Evolutionary conservation across 1,140 invertebrate genomes (phyloP), one percentile per base, ranked within the genome.

Genomic region (Nasonia vitripennis): DNA sequence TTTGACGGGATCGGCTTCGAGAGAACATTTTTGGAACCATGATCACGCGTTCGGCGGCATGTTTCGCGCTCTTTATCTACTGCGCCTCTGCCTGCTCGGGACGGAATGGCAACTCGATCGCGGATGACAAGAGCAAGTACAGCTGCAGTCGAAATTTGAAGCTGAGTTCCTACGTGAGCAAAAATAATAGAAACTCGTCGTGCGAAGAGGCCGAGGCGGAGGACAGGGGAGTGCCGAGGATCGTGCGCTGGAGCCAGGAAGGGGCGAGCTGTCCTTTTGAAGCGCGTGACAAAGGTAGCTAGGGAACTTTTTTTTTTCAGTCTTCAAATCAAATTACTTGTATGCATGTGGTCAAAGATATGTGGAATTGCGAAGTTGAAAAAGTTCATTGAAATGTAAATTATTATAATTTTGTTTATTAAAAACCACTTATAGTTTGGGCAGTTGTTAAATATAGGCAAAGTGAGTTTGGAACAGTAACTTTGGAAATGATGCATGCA

Each of bases 141-240:
- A 81, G 84, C 37, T 89, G 89, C 77, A 88, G 86, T 71, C 48
- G 34, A 34, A 87, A 85, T 78, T 85, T 87, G 17, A 83, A 82
- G 67, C 62, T 55, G 31, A 55, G 77, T 17, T 23, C 23, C 0
- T 90, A 90, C 73, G 71, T 89, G 37, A 89, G 85, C 71, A 87
- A 67, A 75, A 90, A 90, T n/a, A 88, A 89, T 51, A 78, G 86
- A 10, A 88, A 81, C 84, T 88, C 84, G 1, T 88, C 86, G 17
- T 90, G 89, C 74, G 75, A 89, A 2, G 80, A 88, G 31, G 48
- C 27, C 1, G 78, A 84, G 5, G 48, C 27, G 2, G 78, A 84
- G 5, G 34, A 68, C 27, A 81, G 87, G 55, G 68, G 85, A 31
- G 37, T 51, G 2, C 87, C 87, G 9, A 85, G 37, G n/a, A 79